Percentiles rank a stretch among this genome's conserved stretches.
Conservation (phyloP, 2,113 vertebrate species). For the Anhinga anhinga region DNA sequence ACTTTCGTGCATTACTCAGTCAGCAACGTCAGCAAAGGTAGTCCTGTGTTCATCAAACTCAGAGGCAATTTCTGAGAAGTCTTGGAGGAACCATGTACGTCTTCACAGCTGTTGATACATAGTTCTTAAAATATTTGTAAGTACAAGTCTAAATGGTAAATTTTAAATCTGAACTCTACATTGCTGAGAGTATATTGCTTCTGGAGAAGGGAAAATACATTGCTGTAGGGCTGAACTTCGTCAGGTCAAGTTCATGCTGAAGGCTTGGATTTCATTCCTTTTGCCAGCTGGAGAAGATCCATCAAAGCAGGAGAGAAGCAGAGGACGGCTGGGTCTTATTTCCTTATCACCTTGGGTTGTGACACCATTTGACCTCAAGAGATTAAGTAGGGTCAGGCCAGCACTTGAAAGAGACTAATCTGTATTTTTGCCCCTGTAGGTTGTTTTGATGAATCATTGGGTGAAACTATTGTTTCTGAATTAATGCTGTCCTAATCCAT, state of each 20-base stretch:
- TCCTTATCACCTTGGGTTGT: background rate
- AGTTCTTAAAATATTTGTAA: background rate
- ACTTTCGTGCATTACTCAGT: background rate
- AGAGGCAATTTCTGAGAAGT: background rate
- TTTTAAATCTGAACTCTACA: background rate
- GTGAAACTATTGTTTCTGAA: background rate
- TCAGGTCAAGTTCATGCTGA: background rate
- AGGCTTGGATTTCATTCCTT: slow-evolving; percentile 31
- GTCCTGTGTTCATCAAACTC: background rate
- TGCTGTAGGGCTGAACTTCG: background rate
- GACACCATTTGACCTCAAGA: background rate
- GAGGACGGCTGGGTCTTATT: slow-evolving; percentile 20
- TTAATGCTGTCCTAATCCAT: background rate
- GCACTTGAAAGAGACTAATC: background rate
- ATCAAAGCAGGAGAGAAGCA: background rate
- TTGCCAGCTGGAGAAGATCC: slow-evolving; percentile 38
- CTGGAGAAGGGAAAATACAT: background rate
- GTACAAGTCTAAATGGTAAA: background rate
- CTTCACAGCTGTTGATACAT: background rate
- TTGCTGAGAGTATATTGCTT: background rate
- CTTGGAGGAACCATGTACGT: background rate
- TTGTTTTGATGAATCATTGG: background rate
- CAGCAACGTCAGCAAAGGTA: background rate
- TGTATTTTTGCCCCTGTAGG: background rate
- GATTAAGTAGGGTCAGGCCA: background rate